Conservation (phyloP, 2,797 vertebrate genomes). For the Gadopsis bispinosus region DNA sequence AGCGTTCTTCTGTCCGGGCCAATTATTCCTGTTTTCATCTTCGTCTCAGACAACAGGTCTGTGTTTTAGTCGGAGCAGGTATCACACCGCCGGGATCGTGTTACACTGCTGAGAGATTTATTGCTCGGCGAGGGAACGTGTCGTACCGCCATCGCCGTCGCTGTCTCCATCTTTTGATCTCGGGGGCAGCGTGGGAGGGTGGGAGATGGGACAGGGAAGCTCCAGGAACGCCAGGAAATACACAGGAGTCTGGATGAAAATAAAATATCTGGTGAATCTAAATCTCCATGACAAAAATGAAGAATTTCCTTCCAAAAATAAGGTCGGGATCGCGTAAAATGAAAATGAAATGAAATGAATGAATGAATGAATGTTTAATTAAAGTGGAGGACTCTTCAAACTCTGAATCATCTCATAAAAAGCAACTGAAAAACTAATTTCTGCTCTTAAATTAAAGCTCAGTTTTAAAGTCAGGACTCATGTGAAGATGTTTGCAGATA, state of each 20-base stretch:
- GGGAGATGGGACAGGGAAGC: neutral
- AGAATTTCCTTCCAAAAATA: neutral
- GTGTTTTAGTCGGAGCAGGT: conserved; percentile 44
- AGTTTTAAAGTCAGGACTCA: neutral
- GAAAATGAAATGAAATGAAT: neutral
- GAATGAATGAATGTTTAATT: neutral
- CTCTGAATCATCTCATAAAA: neutral
- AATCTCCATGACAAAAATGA: neutral
- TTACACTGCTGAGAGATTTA: conserved; percentile 63
- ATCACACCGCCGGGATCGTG: conserved; percentile 50
- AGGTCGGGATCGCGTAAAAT: neutral
- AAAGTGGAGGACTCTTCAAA: neutral
- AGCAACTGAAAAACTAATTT: neutral
- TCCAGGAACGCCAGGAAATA: neutral
- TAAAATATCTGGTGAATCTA: neutral
- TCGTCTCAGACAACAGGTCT: conserved; percentile 48
- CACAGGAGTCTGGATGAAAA: neutral
- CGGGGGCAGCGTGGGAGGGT: conserved; percentile 21
- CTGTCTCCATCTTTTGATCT: conserved; percentile 37
- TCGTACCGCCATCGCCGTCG: conserved; percentile 26
- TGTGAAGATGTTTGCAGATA: neutral
- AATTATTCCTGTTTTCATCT: conserved; percentile 57
- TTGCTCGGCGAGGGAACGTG: conserved; percentile 51
- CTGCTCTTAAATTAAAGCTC: neutral
- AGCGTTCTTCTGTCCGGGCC: conserved; percentile 1